Conservation (phyloP, 2,797 vertebrate species). For the Erpetoichthys calabaricus region DNA sequence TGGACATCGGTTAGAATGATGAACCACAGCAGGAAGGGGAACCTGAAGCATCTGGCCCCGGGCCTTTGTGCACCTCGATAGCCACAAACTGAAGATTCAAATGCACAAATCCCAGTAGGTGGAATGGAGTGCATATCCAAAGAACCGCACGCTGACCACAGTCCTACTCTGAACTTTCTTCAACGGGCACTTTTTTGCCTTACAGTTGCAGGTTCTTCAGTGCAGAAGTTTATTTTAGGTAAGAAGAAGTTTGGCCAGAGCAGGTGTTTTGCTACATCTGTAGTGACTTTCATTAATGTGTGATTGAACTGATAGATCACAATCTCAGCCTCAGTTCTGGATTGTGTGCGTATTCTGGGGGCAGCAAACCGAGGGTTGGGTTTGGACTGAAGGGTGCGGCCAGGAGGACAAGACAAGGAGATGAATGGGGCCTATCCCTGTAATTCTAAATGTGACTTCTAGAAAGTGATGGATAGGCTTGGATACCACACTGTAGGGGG, state of each 20-base stretch:
- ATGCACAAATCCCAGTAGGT: conserved; percentile 16
- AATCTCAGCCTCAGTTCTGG: no score
- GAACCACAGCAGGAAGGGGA: conserved; percentile 21
- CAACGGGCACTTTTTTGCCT: not conserved
- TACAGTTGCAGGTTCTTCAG: not conserved
- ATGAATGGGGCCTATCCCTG: no score
- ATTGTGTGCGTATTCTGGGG: no score
- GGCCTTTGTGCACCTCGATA: conserved; percentile 16
- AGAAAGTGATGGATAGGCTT: no score
- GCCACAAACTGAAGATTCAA: conserved; percentile 19
- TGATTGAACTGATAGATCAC: no score
- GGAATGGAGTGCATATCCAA: conserved; percentile 18
- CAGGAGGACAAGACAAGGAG: no score
- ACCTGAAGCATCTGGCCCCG: conserved; percentile 13
- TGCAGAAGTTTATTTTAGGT: not conserved
- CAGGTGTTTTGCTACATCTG: not conserved
- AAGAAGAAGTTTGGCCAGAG: not conserved
- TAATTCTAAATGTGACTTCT: no score
- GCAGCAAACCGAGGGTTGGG: no score
- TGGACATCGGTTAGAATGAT: conserved; percentile 18
- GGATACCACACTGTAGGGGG: no score
- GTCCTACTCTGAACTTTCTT: rapidly evolving
- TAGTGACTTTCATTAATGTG: no score
- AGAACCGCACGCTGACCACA: conserved; percentile 1
- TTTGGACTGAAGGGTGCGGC: no score